Conservation (phyloP, 1,140 invertebrate species). For the Tetraneura akinire region DNA sequence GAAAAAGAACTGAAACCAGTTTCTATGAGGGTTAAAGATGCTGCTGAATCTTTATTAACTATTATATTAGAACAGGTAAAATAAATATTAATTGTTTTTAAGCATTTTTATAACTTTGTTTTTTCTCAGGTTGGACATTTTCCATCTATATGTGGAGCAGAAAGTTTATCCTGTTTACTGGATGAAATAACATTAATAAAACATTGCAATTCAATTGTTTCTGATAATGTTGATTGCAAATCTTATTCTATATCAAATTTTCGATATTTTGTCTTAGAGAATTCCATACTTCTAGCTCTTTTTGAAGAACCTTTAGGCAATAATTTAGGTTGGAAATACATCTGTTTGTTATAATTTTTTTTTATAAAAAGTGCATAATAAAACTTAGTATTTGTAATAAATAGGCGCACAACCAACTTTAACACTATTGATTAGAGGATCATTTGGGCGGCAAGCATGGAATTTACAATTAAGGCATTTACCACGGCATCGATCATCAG, state of each 20-base stretch:
- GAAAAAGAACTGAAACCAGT: constrained; percentile 95
- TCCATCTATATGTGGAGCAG: constrained; percentile 79
- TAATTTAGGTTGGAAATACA: constrained; percentile 64
- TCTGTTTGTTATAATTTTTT: not conserved
- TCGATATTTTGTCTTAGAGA: constrained; percentile 89
- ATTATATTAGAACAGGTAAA: constrained; percentile 86
- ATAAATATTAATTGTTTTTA: not conserved
- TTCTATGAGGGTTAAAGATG: constrained; percentile 93
- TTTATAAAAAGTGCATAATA: not conserved
- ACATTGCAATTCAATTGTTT: constrained; percentile 66
- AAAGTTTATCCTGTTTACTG: constrained; percentile 81
- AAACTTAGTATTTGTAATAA: not conserved
- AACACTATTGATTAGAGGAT: constrained; percentile 81
- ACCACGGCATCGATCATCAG: constrained; percentile 75
- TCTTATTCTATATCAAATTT: constrained; percentile 68
- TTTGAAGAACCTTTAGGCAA: constrained; percentile 88
- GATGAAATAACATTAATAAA: constrained; percentile 84
- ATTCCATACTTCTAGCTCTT: constrained; percentile 83
- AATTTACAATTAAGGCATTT: constrained; percentile 84
- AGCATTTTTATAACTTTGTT: not conserved
- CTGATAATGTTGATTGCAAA: constrained; percentile 54
- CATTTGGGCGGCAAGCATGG: constrained; percentile 93
- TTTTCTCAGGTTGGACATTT: constrained; percentile 70
- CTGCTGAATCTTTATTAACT: constrained; percentile 88
- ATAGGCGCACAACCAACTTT: constrained; percentile 65